Percentiles rank a stretch among this genome's conserved stretches.
Conservation (phyloP, 2,113 vertebrate species). For the Coturnix japonica region DNA sequence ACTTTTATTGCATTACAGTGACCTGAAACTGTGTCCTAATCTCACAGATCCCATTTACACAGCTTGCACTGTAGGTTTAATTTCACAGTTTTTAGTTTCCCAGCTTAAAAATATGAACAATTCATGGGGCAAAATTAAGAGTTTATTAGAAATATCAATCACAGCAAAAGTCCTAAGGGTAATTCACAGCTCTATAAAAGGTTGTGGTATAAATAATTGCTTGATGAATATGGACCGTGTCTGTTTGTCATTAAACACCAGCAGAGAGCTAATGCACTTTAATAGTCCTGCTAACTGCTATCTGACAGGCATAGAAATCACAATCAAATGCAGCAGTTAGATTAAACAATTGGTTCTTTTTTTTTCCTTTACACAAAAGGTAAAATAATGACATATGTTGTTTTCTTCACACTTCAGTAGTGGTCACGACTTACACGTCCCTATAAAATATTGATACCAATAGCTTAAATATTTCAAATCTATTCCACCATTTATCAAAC, state of each 20-base stretch:
- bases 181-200: constrained; percentile 70
- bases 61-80: constrained; percentile 74
- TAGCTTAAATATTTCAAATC: not conserved
- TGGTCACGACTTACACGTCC: not conserved
- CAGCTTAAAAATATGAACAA: constrained; percentile 68
- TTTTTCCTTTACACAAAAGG: not conserved
- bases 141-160: constrained; percentile 77
- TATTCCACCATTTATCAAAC: not conserved
- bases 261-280: constrained; percentile 72
- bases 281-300: constrained; percentile 64
- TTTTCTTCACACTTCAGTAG: constrained; percentile 32
- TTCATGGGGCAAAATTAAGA: constrained; percentile 68
- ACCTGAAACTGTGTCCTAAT: constrained; percentile 57
- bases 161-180: constrained; percentile 71
- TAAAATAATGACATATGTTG: constrained; percentile 35
- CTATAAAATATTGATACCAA: not conserved
- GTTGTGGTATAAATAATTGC: constrained; percentile 73
- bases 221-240: constrained; percentile 64
- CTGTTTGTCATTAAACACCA: constrained; percentile 77
- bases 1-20: constrained; percentile 60
- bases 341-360: not conserved
- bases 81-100: constrained; percentile 82
- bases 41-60: constrained; percentile 57
- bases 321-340: constrained; percentile 52
- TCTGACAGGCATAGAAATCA: constrained; percentile 28